Percentiles rank a stretch among this genome's conserved stretches.
Evolutionary conservation across 2,888 invertebrate species (phyloP).

Genomic region (Sphaerophoria rueppellii): DNA sequence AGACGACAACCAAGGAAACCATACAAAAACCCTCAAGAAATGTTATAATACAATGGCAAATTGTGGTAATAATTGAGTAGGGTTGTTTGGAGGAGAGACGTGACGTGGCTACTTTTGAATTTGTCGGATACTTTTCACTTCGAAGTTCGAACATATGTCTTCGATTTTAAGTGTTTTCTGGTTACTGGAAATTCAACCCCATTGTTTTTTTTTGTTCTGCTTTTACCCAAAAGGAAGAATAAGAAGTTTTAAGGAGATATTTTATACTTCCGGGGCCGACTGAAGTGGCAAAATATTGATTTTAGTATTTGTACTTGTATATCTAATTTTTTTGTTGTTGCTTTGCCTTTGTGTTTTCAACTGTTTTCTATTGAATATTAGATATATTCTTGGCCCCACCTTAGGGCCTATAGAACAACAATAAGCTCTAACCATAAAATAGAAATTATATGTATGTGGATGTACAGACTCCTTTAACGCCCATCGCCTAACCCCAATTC

Average conservation of each 20-base stretch:
- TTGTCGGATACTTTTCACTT: not conserved
- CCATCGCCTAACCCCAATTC: not conserved
- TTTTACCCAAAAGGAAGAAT: not conserved
- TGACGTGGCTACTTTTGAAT: not conserved
- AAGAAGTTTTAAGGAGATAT: not conserved
- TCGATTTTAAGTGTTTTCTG: not conserved
- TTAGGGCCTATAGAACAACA: slow-evolving; percentile 33
- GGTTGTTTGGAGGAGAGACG: not conserved
- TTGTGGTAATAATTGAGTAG: not conserved
- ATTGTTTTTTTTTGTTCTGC: not conserved
- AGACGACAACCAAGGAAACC: not conserved
- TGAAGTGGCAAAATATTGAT: slow-evolving; percentile 42
- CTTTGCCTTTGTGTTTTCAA: slow-evolving; percentile 4
- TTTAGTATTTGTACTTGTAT: slow-evolving; percentile 5
- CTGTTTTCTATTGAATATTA: slow-evolving; percentile 33
- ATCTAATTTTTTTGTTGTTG: slow-evolving; percentile 2
- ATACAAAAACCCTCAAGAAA: not conserved
- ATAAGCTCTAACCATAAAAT: not conserved
- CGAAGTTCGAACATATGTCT: not conserved
- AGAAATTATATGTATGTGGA: not conserved
- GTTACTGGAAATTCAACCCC: not conserved
- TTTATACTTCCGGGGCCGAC: not conserved
- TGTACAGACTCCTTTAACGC: not conserved
- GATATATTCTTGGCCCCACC: slow-evolving; percentile 38
- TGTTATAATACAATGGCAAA: not conserved